phyloP scores from a whole-genome alignment of 2,888 invertebrate species.

The Julus scandinavius region DNA sequence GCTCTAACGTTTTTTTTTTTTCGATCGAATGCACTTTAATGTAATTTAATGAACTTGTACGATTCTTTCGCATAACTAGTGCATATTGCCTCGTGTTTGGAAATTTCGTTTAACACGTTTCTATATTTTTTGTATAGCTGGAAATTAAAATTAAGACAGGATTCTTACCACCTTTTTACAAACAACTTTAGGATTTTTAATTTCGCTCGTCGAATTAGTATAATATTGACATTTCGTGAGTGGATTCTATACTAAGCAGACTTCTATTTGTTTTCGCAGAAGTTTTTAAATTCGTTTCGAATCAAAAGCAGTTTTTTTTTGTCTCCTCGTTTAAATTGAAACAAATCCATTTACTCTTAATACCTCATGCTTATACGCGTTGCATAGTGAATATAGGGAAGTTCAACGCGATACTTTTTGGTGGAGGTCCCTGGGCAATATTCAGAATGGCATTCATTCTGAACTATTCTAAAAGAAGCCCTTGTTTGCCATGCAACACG shows the following conservation, averaged over 20 bases:
- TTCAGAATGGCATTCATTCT: neutral
- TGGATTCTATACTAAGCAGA: neutral
- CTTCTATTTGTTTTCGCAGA: neutral
- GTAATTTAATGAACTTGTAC: too few species aligned
- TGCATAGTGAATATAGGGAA: neutral
- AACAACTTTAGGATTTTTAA: neutral
- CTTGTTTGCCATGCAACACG: neutral
- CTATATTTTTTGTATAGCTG: neutral
- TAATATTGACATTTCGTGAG: constrained; percentile 8
- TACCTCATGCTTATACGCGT: neutral
- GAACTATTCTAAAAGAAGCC: neutral
- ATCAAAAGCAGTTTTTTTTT: neutral
- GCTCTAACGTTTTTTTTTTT: too few species aligned
- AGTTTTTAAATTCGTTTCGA: neutral
- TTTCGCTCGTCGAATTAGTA: neutral
- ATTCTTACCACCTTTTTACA: neutral
- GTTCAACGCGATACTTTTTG: neutral
- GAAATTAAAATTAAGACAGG: neutral
- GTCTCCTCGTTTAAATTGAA: neutral
- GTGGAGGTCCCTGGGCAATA: constrained; percentile 1
- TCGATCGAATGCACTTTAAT: too few species aligned
- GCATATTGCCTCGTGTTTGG: too few species aligned
- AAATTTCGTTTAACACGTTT: neutral
- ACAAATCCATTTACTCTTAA: constrained; percentile 37
- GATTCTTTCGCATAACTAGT: too few species aligned